These are phyloP conservation scores for Micrastur ruficollis DNA, from an alignment of 2,797 vertebrate genomes.

Conservation along the genomic window DNA sequence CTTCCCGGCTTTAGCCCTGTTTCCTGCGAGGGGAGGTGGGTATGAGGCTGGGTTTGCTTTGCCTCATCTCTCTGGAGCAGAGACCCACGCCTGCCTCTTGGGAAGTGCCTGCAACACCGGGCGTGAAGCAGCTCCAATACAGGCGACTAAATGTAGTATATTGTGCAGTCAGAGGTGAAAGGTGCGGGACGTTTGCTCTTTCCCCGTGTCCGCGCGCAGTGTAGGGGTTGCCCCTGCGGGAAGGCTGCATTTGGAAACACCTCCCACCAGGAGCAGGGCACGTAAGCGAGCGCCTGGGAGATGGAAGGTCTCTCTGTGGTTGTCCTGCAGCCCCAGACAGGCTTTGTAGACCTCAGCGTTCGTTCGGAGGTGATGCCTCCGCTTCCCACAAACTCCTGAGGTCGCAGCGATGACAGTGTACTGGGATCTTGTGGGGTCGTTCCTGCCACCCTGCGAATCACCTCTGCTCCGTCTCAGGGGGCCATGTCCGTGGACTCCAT, in stretches of 20 bases:
- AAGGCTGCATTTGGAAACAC: not conserved
- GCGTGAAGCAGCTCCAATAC: not conserved
- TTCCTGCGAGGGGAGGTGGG: not conserved
- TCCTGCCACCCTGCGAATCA: not conserved
- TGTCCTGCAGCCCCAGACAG: not conserved
- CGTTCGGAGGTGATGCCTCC: not conserved
- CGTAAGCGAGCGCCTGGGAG: accelerated
- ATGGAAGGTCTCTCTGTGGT: not conserved
- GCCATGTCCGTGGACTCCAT: constrained; percentile 90
- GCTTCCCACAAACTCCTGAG: not conserved
- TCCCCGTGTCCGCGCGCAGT: no score
- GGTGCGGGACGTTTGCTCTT: not conserved
- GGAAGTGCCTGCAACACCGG: not conserved
- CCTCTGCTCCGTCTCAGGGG: constrained; percentile 74
- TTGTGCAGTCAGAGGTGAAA: not conserved
- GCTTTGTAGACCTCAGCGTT: not conserved
- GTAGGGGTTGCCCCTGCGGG: not conserved
- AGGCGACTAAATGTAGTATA: not conserved
- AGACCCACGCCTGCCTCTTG: not conserved
- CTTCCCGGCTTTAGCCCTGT: not conserved
- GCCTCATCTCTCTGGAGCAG: not conserved
- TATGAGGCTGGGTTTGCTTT: not conserved
- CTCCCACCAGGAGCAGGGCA: not conserved
- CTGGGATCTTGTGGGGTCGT: not conserved
- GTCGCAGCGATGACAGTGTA: accelerated